Conservation (phyloP, 2,888 invertebrate species). For the Tuberolachnus salignus region DNA sequence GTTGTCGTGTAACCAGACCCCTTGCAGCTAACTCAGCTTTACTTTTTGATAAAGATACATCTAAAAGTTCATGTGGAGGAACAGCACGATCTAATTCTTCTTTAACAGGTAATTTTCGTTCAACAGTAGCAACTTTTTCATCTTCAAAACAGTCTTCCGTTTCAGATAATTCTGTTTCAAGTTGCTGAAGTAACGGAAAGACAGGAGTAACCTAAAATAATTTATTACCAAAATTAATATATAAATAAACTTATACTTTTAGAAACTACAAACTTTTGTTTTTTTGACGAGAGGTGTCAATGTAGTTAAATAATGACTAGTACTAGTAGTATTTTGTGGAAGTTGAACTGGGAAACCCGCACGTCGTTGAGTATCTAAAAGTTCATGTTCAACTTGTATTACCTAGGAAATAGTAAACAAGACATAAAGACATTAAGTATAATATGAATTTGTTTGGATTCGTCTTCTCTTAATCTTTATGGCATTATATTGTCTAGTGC, state of each 20-base stretch:
- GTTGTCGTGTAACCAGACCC: constrained; percentile 75
- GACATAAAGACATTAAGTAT: background rate
- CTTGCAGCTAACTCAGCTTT: constrained; percentile 82
- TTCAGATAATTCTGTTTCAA: constrained; percentile 82
- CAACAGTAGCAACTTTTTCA: constrained; percentile 76
- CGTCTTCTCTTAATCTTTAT: no score
- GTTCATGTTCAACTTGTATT: constrained; percentile 80
- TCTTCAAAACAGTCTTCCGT: constrained; percentile 84
- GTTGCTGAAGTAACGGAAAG: constrained; percentile 72
- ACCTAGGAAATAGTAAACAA: constrained; percentile 61
- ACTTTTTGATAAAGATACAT: constrained; percentile 82
- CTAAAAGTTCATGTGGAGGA: constrained; percentile 84
- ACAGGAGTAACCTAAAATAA: constrained; percentile 65
- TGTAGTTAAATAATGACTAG: constrained; percentile 57
- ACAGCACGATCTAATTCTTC: constrained; percentile 85
- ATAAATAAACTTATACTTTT: background rate
- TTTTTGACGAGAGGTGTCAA: constrained; percentile 71
- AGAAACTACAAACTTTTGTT: constrained; percentile 58
- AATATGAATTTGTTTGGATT: background rate
- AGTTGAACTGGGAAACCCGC: constrained; percentile 84
- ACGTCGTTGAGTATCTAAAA: constrained; percentile 85
- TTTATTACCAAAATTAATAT: background rate
- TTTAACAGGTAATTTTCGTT: constrained; percentile 67
- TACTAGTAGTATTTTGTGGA: constrained; percentile 74
- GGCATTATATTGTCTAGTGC: no score